Evolutionary conservation across 2,888 invertebrate genomes (phyloP), one percentile per base, ranked within the genome.

Genomic region (Drosophila borealis): DNA sequence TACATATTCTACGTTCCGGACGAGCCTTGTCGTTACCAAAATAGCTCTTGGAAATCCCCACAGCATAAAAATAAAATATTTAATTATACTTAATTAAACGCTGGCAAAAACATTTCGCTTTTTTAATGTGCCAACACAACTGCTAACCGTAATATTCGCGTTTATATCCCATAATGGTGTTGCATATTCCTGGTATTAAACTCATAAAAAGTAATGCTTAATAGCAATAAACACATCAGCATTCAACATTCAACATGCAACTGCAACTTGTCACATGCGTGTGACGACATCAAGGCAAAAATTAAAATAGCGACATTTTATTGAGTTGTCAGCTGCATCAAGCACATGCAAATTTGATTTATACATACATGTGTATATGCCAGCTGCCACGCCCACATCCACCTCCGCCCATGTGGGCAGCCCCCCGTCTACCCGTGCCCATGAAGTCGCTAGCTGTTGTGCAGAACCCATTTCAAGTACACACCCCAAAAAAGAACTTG

Each of bases 281-380:
- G 67, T 70, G 77, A 64, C 67, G 56, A 77, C 83, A 86, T 77
- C 84, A 77, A 65, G 70, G 76, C 61, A 48, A 61, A 39, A 80
- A 86, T 73, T 60, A 70, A 88, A 83, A 86, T 74, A 70, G 83
- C 87, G 87, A 83, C 83, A 83, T 84, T 84, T 84, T 84, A 84
- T 84, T 84, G 84, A 84, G 88, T 83, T 84, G 83, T 84, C 83
- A 84, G 89, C 75, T 86, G 84, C 75, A 67, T 49, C 67, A 74
- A 82, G 62, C 63, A 79, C 76, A 81, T 79, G 78, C 72, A 75
- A 63, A 78, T 80, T 39, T 54, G 54, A 41, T 70, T 36, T 59
- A 57, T 57, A 34, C 39, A 39, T 33, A 17, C 25, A 50, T 53
- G 69, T 75, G 64, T 56, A 55, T 68, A 63, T 72, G 63, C 66